Conservation (phyloP, 1,140 invertebrate genomes). For the Philopotamus ludificatus region DNA sequence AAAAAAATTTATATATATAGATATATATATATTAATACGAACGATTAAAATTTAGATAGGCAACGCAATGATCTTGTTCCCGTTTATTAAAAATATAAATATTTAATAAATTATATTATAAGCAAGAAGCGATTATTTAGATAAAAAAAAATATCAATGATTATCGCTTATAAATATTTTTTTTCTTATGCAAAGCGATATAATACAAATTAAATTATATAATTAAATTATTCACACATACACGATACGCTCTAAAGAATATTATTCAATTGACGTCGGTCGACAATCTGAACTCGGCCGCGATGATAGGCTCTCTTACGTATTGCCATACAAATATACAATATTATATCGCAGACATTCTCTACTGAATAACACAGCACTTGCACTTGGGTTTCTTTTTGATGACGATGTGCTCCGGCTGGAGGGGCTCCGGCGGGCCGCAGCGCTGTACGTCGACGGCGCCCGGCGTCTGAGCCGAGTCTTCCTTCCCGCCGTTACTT, state of each 20-base stretch:
- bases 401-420: slow-evolving; percentile 80
- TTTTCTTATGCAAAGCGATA: background rate
- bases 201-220: background rate
- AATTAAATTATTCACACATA: no score
- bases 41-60: background rate
- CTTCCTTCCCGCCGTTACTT: slow-evolving; percentile 50
- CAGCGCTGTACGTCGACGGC: slow-evolving; percentile 74
- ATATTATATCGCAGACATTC: slow-evolving; percentile 21
- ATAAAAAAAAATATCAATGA: background rate
- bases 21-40: background rate
- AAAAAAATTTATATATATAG: background rate
- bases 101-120: background rate
- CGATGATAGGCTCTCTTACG: slow-evolving; percentile 6
- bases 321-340: slow-evolving; percentile 31
- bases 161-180: background rate
- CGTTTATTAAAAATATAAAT: background rate
- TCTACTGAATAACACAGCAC: slow-evolving; percentile 85
- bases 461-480: slow-evolving; percentile 48
- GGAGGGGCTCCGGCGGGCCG: slow-evolving; percentile 70
- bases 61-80: background rate
- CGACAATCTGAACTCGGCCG: slow-evolving; percentile 15
- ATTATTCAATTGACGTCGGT: background rate
- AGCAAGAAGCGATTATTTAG: no score
- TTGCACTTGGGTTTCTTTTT: slow-evolving; percentile 90
- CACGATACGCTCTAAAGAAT: background rate